Evolutionary conservation across 2,113 vertebrate species (phyloP), one percentile per base, ranked within the genome.

Genomic region (Macrotis lagotis): DNA sequence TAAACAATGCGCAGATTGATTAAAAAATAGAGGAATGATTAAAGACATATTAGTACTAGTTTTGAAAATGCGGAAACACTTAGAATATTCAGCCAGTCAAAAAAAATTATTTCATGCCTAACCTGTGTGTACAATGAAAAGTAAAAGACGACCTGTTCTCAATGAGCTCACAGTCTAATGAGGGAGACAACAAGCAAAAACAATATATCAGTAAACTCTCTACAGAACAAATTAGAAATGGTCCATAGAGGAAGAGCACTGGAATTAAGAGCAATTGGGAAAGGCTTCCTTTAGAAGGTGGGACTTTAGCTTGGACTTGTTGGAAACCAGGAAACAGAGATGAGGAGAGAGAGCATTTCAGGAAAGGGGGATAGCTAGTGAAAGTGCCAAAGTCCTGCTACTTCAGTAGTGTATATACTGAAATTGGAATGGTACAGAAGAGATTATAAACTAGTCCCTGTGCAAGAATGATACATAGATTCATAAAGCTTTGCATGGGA

Each of bases 1-100:
- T n/a, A n/a, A n/a, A n/a, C 28, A 66, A 37, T 66, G 55, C 28
- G 55, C 26, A 14, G 1, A 83, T 31, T 92, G 28, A 59, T 8
- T 48, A 88, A 50, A 88, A 50, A 95, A 31, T 92, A 3, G 51
- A 90, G 89, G 26, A 49, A 48, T 93, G 66, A 94, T 95, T 19
- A 91, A 44, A 91, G 66, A 94, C 37, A 0, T 16, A 3, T 92
- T 0, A 91, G 48, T 44, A 50, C 37, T 49, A 88, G 89, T 94
- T 91, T 48, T 91, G n/a, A 93, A 92, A 44, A n/a, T 88, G 28
- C 94, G 44, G 0, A 83, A 94, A 90, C 91, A 53, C 59, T 93
- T 88, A 52, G 47, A 91, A 53, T 53, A 25, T 31, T 59, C 26
- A 28, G 28, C 31, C 53, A 59, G 53, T 59, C 25, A 66, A 66